Conservation (phyloP, 2,113 vertebrate genomes). For the Ailurus styani region DNA sequence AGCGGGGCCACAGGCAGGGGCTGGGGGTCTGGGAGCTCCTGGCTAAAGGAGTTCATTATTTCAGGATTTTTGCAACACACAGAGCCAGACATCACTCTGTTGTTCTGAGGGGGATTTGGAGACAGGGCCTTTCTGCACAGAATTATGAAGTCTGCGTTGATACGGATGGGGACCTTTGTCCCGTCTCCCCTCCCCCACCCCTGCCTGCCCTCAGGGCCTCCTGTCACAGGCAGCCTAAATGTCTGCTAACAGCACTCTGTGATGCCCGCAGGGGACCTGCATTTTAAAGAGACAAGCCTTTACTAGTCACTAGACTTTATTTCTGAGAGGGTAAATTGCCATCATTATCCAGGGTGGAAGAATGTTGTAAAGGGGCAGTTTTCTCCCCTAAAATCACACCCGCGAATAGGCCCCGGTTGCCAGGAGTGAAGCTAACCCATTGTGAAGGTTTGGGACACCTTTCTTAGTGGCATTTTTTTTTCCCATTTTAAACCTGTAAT, state of each 20-base stretch:
- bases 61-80: background rate
- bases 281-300: background rate
- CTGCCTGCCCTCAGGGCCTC: background rate
- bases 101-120: background rate
- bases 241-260: background rate
- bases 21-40: background rate
- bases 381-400: background rate
- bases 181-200: background rate
- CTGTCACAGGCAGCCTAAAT: background rate
- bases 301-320: background rate
- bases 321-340: background rate
- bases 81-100: background rate
- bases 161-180: background rate
- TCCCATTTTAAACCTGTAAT: background rate
- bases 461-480: background rate
- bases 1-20: background rate
- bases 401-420: accelerated
- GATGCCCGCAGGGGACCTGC: background rate
- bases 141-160: background rate
- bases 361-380: background rate
- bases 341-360: accelerated
- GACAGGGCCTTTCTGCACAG: background rate
- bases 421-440: background rate
- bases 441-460: background rate
- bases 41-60: background rate